A percentile compares a stretch with the other conserved stretches of the same genome.
These are phyloP conservation scores for Antedon mediterranea DNA, from an alignment of 53 echinoderm and acorn worm species.

Conservation along the genomic window DNA sequence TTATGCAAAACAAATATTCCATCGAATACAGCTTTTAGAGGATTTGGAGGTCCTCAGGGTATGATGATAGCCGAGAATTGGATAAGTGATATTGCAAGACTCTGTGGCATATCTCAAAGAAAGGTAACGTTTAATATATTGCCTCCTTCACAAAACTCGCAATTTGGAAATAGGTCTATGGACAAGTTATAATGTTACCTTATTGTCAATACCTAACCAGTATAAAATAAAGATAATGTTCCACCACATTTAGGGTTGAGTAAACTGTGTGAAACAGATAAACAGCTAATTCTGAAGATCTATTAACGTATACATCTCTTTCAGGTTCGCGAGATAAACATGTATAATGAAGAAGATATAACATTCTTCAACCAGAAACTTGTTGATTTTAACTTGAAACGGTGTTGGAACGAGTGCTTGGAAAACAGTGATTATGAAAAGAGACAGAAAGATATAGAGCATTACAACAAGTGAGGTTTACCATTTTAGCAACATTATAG, in stretches of 20 bases:
- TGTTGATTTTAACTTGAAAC: constrained; percentile 20
- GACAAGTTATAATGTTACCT: too few species aligned
- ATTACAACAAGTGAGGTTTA: constrained; percentile 32
- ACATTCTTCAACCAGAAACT: constrained; percentile 47
- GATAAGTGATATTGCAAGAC: constrained; percentile 51
- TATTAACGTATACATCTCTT: too few species aligned
- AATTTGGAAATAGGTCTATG: too few species aligned
- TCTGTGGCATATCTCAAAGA: constrained; percentile 40
- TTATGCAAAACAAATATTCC: constrained; percentile 81
- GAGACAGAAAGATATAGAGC: constrained; percentile 42
- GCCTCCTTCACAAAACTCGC: too few species aligned
- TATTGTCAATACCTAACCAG: too few species aligned
- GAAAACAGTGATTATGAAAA: constrained; percentile 34
- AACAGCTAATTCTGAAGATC: too few species aligned
- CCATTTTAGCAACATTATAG: background rate
- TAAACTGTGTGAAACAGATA: too few species aligned
- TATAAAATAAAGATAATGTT: too few species aligned
- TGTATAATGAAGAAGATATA: constrained; percentile 57
- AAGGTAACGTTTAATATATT: too few species aligned
- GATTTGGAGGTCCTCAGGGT: constrained; percentile 76
- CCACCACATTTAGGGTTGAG: too few species aligned
- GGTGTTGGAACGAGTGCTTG: constrained; percentile 81
- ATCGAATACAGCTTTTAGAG: constrained; percentile 83
- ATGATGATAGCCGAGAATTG: constrained; percentile 49
- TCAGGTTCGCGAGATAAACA: constrained; percentile 55